Evolutionary conservation across 2,797 vertebrate genomes (phyloP).

Genomic region (Sebastes iracundus): DNA sequence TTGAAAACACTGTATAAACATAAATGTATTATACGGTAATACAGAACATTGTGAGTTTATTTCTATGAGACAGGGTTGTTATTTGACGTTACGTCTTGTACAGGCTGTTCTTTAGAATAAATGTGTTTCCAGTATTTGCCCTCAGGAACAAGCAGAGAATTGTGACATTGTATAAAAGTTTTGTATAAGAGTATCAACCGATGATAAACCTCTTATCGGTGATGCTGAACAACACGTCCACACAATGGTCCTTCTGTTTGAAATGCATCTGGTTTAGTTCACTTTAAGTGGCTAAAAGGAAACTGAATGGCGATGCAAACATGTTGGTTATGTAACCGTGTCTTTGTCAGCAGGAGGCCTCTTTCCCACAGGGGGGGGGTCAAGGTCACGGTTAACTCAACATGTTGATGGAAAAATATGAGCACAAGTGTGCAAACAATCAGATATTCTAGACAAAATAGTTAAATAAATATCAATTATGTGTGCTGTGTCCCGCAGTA

Average conservation of each 20-base stretch:
- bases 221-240: background rate
- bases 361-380: background rate
- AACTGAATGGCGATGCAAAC: constrained; percentile 12
- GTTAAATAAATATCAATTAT: background rate
- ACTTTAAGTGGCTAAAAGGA: background rate
- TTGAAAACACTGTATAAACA: too few species aligned
- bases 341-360: constrained; percentile 1
- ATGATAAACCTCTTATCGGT: constrained; percentile 23
- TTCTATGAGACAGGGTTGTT: background rate
- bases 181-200: background rate
- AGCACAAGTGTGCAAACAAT: background rate
- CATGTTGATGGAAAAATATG: background rate
- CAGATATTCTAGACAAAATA: background rate
- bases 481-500: background rate
- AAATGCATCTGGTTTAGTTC: background rate
- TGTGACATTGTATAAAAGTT: background rate
- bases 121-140: background rate
- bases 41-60: background rate
- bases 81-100: background rate
- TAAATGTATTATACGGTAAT: too few species aligned
- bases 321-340: background rate
- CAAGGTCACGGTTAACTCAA: constrained; percentile 3
- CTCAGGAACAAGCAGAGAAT: background rate
- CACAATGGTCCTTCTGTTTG: constrained; percentile 14
- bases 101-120: background rate